Percentiles rank a stretch among this genome's conserved stretches.
phyloP scores from a whole-genome alignment of 1,140 invertebrate genomes.

The Bombus confusus region DNA sequence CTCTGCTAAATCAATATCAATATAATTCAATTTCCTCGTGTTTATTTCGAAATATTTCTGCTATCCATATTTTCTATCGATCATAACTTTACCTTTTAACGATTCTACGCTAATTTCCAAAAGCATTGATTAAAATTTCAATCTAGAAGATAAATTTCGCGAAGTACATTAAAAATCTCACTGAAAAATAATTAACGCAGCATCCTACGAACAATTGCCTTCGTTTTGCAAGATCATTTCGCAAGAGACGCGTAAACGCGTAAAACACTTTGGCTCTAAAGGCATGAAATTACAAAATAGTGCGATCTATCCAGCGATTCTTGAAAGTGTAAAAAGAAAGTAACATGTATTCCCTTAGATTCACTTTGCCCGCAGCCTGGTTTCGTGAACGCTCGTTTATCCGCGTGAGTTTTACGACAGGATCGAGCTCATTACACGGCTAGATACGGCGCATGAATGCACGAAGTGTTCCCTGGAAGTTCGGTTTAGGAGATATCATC shows the following conservation, averaged over 20 bases:
- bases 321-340: neutral
- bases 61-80: neutral
- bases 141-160: neutral
- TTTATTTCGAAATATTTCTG: neutral
- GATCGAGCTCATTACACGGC: slow-evolving; percentile 8
- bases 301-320: neutral
- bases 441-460: slow-evolving; percentile 1
- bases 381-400: slow-evolving; percentile 14
- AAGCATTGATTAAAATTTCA: neutral
- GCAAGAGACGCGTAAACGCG: neutral
- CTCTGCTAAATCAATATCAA: too few species aligned
- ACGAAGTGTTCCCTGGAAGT: neutral
- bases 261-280: neutral
- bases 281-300: neutral
- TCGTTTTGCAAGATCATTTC: neutral
- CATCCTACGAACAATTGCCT: neutral
- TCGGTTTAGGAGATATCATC: slow-evolving; percentile 20
- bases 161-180: too few species aligned
- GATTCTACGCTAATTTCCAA: neutral
- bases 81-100: neutral
- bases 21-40: neutral
- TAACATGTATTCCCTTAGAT: neutral
- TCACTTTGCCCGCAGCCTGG: neutral
- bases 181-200: too few species aligned
- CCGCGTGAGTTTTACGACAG: neutral